These are phyloP conservation scores for Enteromius treurensis DNA, from an alignment of 2,797 vertebrate species.

Conservation along the genomic window DNA sequence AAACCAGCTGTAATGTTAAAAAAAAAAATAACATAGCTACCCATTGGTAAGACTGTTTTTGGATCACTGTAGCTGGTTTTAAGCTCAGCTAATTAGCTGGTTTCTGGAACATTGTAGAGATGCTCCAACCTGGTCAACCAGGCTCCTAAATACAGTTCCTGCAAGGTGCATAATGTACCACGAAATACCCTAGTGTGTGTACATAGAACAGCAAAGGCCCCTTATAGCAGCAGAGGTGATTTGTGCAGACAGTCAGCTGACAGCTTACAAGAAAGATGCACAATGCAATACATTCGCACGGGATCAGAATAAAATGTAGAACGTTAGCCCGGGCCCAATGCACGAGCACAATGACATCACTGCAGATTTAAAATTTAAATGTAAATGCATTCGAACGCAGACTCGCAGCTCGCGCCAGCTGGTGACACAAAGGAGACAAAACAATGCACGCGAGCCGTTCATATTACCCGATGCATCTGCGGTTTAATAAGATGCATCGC, in stretches of 20 bases:
- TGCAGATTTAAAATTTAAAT: constrained; percentile 20
- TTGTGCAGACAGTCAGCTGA: constrained; percentile 25
- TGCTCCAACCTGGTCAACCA: background rate
- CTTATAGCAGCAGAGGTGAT: constrained; percentile 9
- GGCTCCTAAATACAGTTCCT: background rate
- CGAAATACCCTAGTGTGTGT: background rate
- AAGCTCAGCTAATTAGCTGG: background rate
- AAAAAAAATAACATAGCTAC: background rate
- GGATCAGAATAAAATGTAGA: background rate
- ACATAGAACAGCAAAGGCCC: constrained; percentile 27
- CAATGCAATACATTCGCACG: constrained; percentile 25
- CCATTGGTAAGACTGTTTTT: background rate
- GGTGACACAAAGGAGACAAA: constrained; percentile 26
- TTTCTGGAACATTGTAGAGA: background rate
- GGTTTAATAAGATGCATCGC: constrained; percentile 13
- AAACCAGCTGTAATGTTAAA: background rate
- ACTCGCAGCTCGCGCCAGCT: constrained; percentile 24
- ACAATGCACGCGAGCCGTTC: background rate
- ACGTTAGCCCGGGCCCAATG: background rate
- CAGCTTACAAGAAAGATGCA: background rate
- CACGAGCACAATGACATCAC: constrained; percentile 35
- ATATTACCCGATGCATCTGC: background rate
- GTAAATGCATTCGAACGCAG: constrained; percentile 33
- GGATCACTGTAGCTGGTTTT: background rate
- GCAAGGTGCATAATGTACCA: constrained; percentile 2